Evolutionary conservation across 35 echinoderm and acorn worm species (phyloP).

Genomic region (Holothuria glaberrima): DNA sequence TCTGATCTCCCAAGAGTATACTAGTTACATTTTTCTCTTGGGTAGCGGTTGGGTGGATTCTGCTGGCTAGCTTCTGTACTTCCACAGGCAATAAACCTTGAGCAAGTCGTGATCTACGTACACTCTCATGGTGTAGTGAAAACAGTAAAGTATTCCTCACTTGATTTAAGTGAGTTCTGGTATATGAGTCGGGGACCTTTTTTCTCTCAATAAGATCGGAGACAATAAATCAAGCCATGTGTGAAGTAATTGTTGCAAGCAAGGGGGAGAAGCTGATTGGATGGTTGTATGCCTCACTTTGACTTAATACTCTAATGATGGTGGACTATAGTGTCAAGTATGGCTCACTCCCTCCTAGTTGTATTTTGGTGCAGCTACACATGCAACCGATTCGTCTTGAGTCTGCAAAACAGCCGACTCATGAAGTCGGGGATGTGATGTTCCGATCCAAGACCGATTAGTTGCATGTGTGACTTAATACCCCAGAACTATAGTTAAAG

Average conservation of each 20-base stretch:
- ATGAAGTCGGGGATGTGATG: no score
- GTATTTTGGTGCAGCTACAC: no score
- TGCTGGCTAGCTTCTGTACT: constrained; percentile 16
- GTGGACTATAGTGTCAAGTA: no score
- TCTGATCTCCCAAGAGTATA: constrained; percentile 7
- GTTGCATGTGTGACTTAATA: no score
- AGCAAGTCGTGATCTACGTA: no score
- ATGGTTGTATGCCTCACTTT: background rate
- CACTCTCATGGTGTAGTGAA: background rate
- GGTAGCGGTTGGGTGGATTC: background rate
- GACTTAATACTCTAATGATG: no score
- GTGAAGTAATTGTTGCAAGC: constrained; percentile 36
- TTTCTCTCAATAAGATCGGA: constrained; percentile 7
- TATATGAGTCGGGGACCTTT: constrained; percentile 37
- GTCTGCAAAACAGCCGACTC: no score
- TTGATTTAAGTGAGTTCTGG: constrained; percentile 29
- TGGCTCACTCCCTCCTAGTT: no score
- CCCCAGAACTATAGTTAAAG: no score
- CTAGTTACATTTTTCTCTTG: no score
- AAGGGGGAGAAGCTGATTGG: constrained; percentile 37
- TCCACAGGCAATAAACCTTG: background rate
- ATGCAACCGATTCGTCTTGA: no score
- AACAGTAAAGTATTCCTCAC: constrained; percentile 14
- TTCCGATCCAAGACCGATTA: no score
- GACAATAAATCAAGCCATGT: constrained; percentile 40